phyloP scores from a whole-genome alignment of 2,888 invertebrate species.

The Ecliptopera silaceata region DNA sequence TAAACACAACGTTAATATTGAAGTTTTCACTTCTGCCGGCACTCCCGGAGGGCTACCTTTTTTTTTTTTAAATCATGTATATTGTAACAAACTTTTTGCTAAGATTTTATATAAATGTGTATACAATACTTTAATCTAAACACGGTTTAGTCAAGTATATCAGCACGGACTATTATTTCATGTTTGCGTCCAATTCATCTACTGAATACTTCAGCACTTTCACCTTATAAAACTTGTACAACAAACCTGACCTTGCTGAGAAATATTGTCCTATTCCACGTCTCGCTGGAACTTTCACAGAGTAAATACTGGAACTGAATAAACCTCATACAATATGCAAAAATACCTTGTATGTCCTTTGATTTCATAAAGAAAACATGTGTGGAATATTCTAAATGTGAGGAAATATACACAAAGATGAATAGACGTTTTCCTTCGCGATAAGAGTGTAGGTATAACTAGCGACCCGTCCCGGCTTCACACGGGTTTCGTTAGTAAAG shows the following conservation, averaged over 20 bases:
- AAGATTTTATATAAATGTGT: too few relatives aligned
- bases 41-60: too few relatives aligned
- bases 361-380: constrained; percentile 24
- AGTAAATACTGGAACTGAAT: constrained; percentile 8
- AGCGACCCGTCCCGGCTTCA: too few relatives aligned
- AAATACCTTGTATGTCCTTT: constrained; percentile 17
- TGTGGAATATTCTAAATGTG: constrained; percentile 12
- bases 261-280: constrained; percentile 8
- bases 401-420: constrained; percentile 4
- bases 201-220: not conserved
- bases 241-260: constrained; percentile 7
- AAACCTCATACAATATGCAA: constrained; percentile 23
- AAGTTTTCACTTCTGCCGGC: too few relatives aligned
- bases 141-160: too few relatives aligned
- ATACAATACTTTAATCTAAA: too few relatives aligned
- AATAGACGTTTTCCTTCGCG: constrained; percentile 4
- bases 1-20: too few relatives aligned
- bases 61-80: too few relatives aligned
- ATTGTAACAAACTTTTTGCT: too few relatives aligned
- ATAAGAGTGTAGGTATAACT: not conserved
- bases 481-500: too few relatives aligned
- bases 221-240: not conserved
- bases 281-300: constrained; percentile 6
- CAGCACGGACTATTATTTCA: not conserved
- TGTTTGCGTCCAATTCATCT: not conserved